Percentiles rank a stretch among this genome's conserved stretches.
phyloP scores from a whole-genome alignment of 2,113 vertebrate species.

The Aix galericulata region DNA sequence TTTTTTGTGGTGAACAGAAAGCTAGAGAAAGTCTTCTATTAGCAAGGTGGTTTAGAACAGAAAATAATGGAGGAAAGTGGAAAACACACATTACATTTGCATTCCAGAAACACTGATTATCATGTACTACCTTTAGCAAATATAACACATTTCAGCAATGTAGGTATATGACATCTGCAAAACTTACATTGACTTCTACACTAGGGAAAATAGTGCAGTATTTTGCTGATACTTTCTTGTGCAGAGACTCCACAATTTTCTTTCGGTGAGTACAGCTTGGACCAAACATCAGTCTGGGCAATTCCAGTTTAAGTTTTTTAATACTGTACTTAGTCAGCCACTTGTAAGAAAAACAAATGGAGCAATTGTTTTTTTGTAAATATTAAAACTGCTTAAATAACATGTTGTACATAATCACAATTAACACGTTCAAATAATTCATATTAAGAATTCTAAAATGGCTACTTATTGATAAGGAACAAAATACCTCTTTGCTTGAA shows the following conservation, averaged over 20 bases:
- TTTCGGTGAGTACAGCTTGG: constrained; percentile 75
- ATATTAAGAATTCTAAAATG: background rate
- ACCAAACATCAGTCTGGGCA: constrained; percentile 76
- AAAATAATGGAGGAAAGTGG: background rate
- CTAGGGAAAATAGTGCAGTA: constrained; percentile 80
- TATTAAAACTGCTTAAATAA: background rate
- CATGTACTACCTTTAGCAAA: background rate
- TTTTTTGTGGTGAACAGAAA: background rate
- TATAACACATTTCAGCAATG: background rate
- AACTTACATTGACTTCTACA: constrained; percentile 78
- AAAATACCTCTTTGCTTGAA: constrained; percentile 81
- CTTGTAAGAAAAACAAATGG: constrained; percentile 65
- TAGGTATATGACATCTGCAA: background rate
- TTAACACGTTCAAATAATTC: background rate
- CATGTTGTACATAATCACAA: background rate
- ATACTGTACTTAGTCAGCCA: constrained; percentile 82
- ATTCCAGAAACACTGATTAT: background rate
- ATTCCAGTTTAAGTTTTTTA: constrained; percentile 80
- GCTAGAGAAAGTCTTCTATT: too few species aligned
- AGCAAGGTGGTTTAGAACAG: background rate
- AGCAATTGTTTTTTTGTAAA: background rate
- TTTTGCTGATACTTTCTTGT: constrained; percentile 68
- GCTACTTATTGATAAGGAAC: background rate
- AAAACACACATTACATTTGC: background rate
- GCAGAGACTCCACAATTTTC: constrained; percentile 51